Evolutionary conservation across 2,888 invertebrate species (phyloP).

Genomic region (Nephrotoma appendiculata): DNA sequence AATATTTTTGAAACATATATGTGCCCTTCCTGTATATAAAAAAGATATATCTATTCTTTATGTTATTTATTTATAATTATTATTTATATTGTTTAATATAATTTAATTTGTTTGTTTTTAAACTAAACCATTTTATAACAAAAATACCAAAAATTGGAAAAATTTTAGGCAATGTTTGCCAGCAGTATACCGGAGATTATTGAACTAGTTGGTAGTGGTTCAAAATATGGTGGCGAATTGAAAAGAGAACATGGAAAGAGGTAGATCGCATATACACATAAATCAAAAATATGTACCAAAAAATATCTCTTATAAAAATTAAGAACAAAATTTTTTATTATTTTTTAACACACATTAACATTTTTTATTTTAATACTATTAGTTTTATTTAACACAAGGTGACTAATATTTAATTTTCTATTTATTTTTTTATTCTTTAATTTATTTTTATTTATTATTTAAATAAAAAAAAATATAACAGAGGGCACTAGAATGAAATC

Average conservation of each 20-base stretch:
- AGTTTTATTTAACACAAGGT: background rate
- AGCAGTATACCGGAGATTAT: conserved; percentile 99
- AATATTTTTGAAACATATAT: background rate
- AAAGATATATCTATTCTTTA: background rate
- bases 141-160: conserved; percentile 16
- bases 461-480: background rate
- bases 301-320: background rate
- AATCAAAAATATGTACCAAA: background rate
- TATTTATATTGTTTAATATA: conserved; percentile 8
- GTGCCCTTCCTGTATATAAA: conserved; percentile 2
- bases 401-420: background rate
- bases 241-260: conserved; percentile 99
- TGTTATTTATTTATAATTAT: conserved; percentile 7
- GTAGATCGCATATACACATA: conserved; percentile 40
- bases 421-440: background rate
- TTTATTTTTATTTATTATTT: background rate
- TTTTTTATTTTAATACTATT: background rate
- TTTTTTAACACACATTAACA: background rate
- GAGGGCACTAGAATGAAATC: background rate
- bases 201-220: conserved; percentile 98
- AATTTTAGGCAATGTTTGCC: conserved; percentile 96
- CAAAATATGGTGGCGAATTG: conserved; percentile 99
- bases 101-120: background rate
- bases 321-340: background rate
- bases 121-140: background rate